Evolutionary conservation across 2,888 invertebrate species (phyloP).

Genomic region (Epirrhoe alternata): DNA sequence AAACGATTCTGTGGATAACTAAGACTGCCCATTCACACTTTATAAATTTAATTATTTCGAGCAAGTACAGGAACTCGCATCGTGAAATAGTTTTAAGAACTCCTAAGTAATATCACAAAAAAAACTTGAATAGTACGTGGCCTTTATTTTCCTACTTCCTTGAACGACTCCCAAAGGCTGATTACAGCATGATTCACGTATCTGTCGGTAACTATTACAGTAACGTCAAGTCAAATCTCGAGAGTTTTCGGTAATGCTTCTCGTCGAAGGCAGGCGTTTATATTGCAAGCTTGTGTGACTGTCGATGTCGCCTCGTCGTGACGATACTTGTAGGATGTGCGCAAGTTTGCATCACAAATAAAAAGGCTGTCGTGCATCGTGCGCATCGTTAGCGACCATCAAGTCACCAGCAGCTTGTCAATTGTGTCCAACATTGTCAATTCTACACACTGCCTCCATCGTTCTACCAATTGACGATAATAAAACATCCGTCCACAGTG

Average conservation of each 20-base stretch:
- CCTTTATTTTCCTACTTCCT: conserved; percentile 40
- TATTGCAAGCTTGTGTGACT: conserved; percentile 29
- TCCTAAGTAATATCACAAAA: conserved; percentile 35
- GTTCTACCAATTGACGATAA: conserved; percentile 52
- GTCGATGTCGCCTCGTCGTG: conserved; percentile 49
- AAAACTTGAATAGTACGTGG: conserved; percentile 31
- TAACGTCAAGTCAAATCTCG: conserved; percentile 36
- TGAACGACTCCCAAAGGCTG: conserved; percentile 35
- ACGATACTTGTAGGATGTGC: conserved; percentile 60
- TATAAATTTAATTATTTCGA: conserved; percentile 36
- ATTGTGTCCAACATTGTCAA: conserved; percentile 62
- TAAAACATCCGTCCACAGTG: conserved; percentile 47
- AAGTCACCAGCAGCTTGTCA: conserved; percentile 62
- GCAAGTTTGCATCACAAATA: conserved; percentile 77
- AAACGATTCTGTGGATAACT: conserved; percentile 59
- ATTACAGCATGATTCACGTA: conserved; percentile 36
- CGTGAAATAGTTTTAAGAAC: conserved; percentile 24
- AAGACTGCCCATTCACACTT: conserved; percentile 47
- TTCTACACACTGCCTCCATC: conserved; percentile 61
- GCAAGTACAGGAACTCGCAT: conserved; percentile 44
- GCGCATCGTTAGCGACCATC: conserved; percentile 52
- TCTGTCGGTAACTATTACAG: conserved; percentile 29
- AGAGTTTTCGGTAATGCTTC: conserved; percentile 26
- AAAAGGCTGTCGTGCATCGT: conserved; percentile 58
- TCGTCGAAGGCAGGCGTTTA: conserved; percentile 23